A percentile compares a stretch with the other conserved stretches of the same genome.
Evolutionary conservation across 23 tunicate genomes (phyloP).

Genomic region (Phallusia fumigata): DNA sequence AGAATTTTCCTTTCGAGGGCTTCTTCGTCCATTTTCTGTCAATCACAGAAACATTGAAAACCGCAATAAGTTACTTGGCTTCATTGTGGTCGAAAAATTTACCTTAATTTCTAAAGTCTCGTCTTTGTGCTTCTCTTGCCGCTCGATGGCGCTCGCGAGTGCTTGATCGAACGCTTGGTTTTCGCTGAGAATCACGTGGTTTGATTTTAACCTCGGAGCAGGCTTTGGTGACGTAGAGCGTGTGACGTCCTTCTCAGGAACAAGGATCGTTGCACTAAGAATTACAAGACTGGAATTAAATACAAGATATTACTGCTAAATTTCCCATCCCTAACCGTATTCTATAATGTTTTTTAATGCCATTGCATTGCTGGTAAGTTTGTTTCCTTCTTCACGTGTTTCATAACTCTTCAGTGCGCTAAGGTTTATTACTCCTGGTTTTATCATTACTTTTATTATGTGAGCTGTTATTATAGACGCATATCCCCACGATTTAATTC

Average conservation of each 20-base stretch:
- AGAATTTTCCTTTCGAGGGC: background rate
- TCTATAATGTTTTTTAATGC: no score
- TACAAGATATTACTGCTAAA: background rate
- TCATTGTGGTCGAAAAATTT: no score
- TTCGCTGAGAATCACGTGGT: conserved; percentile 12
- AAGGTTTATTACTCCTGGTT: no score
- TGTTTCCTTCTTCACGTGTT: no score
- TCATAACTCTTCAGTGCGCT: no score
- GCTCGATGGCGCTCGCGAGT: conserved; percentile 25
- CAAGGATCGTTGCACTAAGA: background rate
- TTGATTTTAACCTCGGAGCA: conserved; percentile 13
- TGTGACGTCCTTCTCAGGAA: background rate
- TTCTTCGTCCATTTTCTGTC: background rate
- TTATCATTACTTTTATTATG: no score
- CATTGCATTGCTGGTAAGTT: no score
- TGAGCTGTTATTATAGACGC: no score
- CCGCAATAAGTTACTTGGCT: no score
- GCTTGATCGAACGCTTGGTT: background rate
- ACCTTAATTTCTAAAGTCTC: background rate
- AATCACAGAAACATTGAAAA: no score
- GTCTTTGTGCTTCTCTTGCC: background rate
- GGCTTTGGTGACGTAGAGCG: background rate
- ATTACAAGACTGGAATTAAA: no score
- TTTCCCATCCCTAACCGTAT: background rate
- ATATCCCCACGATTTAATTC: no score